Percentiles rank a stretch among this genome's conserved stretches.
These are phyloP conservation scores for Aurelia coerulea DNA, from an alignment of 30 jellyfish, hydroid and myxozoan genomes.

Conservation along the genomic window DNA sequence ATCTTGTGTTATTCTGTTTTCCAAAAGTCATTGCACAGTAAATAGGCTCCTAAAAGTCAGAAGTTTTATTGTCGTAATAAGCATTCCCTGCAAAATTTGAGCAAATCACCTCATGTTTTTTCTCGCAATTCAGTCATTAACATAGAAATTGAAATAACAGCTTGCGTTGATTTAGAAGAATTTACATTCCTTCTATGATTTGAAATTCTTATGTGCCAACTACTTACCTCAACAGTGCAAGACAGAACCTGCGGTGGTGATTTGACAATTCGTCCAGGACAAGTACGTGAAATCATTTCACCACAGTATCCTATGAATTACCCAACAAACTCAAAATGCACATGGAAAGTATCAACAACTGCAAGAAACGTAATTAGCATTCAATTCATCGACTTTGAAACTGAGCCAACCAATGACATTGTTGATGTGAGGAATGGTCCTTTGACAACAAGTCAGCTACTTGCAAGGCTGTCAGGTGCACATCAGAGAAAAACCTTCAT, in stretches of 20 bases:
- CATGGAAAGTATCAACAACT: constrained; percentile 74
- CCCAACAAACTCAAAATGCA: constrained; percentile 78
- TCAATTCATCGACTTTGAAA: constrained; percentile 74
- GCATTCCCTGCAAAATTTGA: no score
- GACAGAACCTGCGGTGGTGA: constrained; percentile 65
- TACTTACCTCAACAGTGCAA: constrained; percentile 15
- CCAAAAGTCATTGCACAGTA: no score
- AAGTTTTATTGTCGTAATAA: no score
- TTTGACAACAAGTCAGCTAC: constrained; percentile 40
- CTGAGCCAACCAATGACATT: constrained; percentile 80
- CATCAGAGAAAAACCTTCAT: constrained; percentile 31
- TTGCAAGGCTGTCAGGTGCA: constrained; percentile 70
- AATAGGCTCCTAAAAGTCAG: no score
- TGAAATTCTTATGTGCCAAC: no score
- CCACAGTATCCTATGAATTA: constrained; percentile 79
- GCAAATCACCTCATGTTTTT: no score
- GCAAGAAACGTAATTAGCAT: constrained; percentile 58
- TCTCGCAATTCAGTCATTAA: no score
- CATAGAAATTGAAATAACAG: no score
- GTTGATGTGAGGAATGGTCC: constrained; percentile 85
- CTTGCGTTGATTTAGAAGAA: no score
- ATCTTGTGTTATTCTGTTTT: no score
- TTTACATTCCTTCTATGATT: no score
- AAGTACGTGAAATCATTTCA: constrained; percentile 64
- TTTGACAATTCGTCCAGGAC: constrained; percentile 24